These are phyloP conservation scores for Brachypalpus laphriformis DNA, from an alignment of 2,888 invertebrate genomes.

Conservation along the genomic window DNA sequence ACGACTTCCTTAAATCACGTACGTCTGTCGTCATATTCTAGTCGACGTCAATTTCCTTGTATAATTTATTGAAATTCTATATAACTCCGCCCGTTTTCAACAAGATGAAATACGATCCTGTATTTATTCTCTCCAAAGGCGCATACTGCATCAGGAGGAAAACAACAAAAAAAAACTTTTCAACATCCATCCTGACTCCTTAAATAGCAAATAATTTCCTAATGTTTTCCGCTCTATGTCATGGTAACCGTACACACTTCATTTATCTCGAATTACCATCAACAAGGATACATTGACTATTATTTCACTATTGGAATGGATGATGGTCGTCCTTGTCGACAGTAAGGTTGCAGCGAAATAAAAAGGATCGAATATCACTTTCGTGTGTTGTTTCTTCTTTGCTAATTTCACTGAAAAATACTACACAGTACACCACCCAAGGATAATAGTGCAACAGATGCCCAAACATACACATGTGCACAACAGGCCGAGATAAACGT, in stretches of 20 bases:
- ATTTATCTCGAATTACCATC: slow-evolving; percentile 65
- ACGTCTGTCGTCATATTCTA: slow-evolving; percentile 27
- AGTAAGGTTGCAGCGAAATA: neutral
- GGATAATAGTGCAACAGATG: slow-evolving; percentile 62
- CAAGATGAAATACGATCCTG: slow-evolving; percentile 62
- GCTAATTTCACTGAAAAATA: slow-evolving; percentile 60
- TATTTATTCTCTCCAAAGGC: slow-evolving; percentile 25
- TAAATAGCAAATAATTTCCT: slow-evolving; percentile 60
- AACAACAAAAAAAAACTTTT: slow-evolving; percentile 1
- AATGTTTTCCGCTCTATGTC: slow-evolving; percentile 29
- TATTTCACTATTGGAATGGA: slow-evolving; percentile 29
- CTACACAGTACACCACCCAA: slow-evolving; percentile 54
- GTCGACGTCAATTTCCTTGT: slow-evolving; percentile 3
- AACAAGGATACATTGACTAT: slow-evolving; percentile 53
- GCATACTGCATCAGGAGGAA: slow-evolving; percentile 5
- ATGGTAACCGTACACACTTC: slow-evolving; percentile 55
- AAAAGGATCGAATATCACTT: slow-evolving; percentile 58
- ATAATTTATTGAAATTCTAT: slow-evolving; percentile 48
- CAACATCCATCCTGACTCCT: slow-evolving; percentile 22
- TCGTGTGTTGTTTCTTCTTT: slow-evolving; percentile 4
- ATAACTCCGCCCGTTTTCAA: slow-evolving; percentile 66
- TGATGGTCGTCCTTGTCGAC: slow-evolving; percentile 6
- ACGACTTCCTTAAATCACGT: slow-evolving; percentile 51
- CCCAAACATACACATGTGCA: slow-evolving; percentile 7
- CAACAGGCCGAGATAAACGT: slow-evolving; percentile 37